Evolutionary conservation across 1,140 invertebrate genomes (phyloP).

Genomic region (Limonius californicus): DNA sequence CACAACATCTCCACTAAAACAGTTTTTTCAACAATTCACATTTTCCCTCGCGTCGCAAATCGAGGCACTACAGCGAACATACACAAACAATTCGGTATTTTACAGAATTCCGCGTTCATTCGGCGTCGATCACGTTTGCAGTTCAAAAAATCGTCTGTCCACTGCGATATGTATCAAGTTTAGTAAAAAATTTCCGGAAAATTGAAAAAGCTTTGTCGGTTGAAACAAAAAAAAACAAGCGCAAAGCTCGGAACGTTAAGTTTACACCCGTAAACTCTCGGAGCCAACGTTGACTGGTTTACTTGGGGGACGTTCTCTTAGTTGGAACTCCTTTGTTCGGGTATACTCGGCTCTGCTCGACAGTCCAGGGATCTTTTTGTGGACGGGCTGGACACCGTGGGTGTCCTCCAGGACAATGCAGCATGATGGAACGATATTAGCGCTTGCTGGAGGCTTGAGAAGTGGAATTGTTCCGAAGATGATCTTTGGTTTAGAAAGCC

Average conservation of each 20-base stretch:
- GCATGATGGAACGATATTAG: not conserved
- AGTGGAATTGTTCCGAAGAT: not conserved
- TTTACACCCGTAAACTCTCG: not conserved
- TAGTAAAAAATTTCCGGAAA: not conserved
- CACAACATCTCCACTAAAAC: no score
- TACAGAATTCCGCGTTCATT: not conserved
- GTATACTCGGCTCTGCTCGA: not conserved
- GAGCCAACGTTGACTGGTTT: not conserved
- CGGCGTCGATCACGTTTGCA: no score
- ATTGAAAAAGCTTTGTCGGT: not conserved
- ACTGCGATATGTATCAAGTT: not conserved
- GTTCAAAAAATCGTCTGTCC: no score
- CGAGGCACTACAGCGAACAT: no score
- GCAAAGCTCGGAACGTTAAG: not conserved
- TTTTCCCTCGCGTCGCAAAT: not conserved
- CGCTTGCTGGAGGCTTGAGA: not conserved
- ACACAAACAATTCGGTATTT: not conserved
- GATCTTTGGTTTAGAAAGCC: no score
- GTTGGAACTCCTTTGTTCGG: conserved; percentile 5
- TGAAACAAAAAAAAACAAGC: conserved; percentile 2
- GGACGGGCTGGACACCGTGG: conserved; percentile 3
- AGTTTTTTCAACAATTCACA: not conserved
- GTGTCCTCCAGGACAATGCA: conserved; percentile 3
- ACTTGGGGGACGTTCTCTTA: not conserved
- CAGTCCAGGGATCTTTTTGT: conserved; percentile 3